Base-by-base conservation (phyloP, 64 coral and sea anemone species). In the Astreopora myriophthalma region DNA sequence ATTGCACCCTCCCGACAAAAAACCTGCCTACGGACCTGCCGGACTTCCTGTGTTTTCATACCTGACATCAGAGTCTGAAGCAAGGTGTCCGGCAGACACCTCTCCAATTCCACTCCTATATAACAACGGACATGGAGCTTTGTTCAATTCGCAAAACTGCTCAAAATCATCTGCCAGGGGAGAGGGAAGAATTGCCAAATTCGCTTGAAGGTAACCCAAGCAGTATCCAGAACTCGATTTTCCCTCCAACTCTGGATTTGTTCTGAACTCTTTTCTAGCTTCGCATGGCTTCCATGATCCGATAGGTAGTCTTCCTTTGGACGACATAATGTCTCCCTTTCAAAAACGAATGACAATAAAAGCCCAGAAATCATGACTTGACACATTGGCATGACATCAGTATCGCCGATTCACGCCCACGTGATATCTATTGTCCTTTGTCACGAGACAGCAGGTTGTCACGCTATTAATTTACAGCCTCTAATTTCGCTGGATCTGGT, bases 101-200 rank as follows among this genome's bases (percentile, higher is more conserved):
- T 98, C 92, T 34, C 96, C 96, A 34, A 52, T 39, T 63, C 88
- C 61, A 42, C 96, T 98, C 19, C 85, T 80, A 55, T 98, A 92
- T 39, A 98, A 42, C 16, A 98, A 22, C 6, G 96, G 92, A 74
- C 96, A 98, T 1, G 96, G 75, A 72, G 89, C 92, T 76, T 79
- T 44, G 89, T 98, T 98, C 5, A 92, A 34, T 8, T 89, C 23
- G 44, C 96, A 98, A 62, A 98, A 98, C 34, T 48, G 76, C 28
- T 71, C 74, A 79, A 98, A 98, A 89, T 94, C 92, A 33, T 94
- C 85, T 4, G 96, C 92, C 24, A 98, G 68, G 16, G 34, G 69
- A 29, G 75, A 69, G 28, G 96, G 89, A 40, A 98, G 40, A 16
- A 98, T 89, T 11, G 92, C 87, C n/a, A 98, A 32, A 52, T 98